Percentiles rank a stretch among this genome's conserved stretches.
phyloP scores from a whole-genome alignment of 2,888 invertebrate genomes.

The Clepsis dumicolana region DNA sequence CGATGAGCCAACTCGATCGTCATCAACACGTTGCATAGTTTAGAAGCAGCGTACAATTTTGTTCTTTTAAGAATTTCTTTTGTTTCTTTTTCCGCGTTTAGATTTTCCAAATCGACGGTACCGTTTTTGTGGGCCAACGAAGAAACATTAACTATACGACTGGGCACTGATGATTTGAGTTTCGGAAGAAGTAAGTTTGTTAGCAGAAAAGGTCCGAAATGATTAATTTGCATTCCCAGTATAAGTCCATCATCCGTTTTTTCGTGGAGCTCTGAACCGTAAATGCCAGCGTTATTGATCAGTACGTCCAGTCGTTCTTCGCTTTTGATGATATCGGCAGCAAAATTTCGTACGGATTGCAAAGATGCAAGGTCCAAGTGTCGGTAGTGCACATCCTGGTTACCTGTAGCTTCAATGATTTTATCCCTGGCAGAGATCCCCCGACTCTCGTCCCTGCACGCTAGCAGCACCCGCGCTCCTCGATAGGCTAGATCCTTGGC shows the following conservation, averaged over 20 bases:
- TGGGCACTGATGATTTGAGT: slow-evolving; percentile 55
- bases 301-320: slow-evolving; percentile 80
- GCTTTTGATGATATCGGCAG: slow-evolving; percentile 75
- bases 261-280: slow-evolving; percentile 57
- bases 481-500: slow-evolving; percentile 89
- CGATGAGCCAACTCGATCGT: slow-evolving; percentile 89
- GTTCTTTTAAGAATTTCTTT: slow-evolving; percentile 46
- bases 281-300: slow-evolving; percentile 84
- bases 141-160: slow-evolving; percentile 72
- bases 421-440: slow-evolving; percentile 80
- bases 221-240: slow-evolving; percentile 77
- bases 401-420: slow-evolving; percentile 43
- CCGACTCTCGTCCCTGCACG: slow-evolving; percentile 89
- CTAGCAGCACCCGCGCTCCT: slow-evolving; percentile 92
- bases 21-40: slow-evolving; percentile 91
- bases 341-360: slow-evolving; percentile 82
- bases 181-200: slow-evolving; percentile 83
- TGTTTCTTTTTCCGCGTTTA: slow-evolving; percentile 58
- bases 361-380: slow-evolving; percentile 74
- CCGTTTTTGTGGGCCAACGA: slow-evolving; percentile 61
- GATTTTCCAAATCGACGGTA: slow-evolving; percentile 60
- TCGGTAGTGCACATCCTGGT: slow-evolving; percentile 56
- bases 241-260: slow-evolving; percentile 86
- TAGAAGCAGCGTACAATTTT: slow-evolving; percentile 82
- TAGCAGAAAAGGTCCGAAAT: slow-evolving; percentile 87